Base-by-base conservation (phyloP, 1,140 invertebrate genomes). In the Lepidostoma basale region DNA sequence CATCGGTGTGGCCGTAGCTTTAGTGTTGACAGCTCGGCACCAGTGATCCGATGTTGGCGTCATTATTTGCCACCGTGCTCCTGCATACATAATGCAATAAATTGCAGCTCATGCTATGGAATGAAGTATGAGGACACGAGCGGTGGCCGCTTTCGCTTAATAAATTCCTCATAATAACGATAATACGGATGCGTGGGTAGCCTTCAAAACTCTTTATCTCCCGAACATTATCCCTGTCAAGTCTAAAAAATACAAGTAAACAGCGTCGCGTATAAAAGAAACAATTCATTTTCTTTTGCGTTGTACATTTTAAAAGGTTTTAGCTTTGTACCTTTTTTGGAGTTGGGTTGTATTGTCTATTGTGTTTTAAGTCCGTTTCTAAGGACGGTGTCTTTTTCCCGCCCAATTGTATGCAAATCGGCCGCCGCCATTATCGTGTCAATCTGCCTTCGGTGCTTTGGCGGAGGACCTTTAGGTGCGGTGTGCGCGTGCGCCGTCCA, bases 341-440 rank as follows among this genome's bases (percentile, higher is more conserved):
- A n/a, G n/a, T n/a, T n/a, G n/a, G n/a, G n/a, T n/a, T n/a, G n/a
- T n/a, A n/a, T n/a, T n/a, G n/a, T n/a, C n/a, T n/a, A n/a, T n/a
- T n/a, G n/a, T n/a, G n/a, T n/a, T n/a, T n/a, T n/a, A n/a, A n/a
- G n/a, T n/a, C n/a, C n/a, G n/a, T n/a, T n/a, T n/a, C n/a, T n/a
- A 26, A 14, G 44, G 9, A 47, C 22, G 18, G 18, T 54, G 25
- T 28, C 14, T 5, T n/a, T 28, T 8, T 28, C 25, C 49, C 25
- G 49, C 49, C 45, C 49, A 54, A 54, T 54, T 54, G 49, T 54
- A 54, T 54, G 49, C 26, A 54, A 54, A 54, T 54, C 26, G 26
- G 25, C 16, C 2, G n/a, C 49, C 49, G 49, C 49, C 23, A 54
- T 54, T 54, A 54, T 28, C 26, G 49, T 54, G 49, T 54, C 26